A percentile compares a stretch with the other conserved stretches of the same genome.
Conservation (phyloP, 2,888 invertebrate species). For the Brachynemurus nebulosus region DNA sequence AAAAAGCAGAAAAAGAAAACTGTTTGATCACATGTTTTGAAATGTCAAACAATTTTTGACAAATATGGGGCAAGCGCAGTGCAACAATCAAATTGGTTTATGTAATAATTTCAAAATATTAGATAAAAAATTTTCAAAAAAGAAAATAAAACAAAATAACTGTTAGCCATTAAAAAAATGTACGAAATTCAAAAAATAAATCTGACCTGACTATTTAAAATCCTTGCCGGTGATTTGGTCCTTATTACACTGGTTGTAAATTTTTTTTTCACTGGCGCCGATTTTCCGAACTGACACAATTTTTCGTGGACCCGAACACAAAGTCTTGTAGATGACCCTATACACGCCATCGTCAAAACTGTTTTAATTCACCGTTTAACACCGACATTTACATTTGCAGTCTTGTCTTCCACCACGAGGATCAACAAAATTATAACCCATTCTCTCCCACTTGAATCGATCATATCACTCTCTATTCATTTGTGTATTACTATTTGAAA, state of each 20-base stretch:
- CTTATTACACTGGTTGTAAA: conserved; percentile 50
- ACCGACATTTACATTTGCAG: conserved; percentile 14
- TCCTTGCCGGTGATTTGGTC: conserved; percentile 37
- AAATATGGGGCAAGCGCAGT: not conserved
- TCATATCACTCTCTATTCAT: conserved; percentile 6
- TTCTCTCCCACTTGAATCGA: conserved; percentile 7
- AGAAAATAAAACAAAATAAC: too few species aligned
- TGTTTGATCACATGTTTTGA: too few species aligned
- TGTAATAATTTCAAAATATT: too few species aligned
- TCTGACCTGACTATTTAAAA: conserved; percentile 33
- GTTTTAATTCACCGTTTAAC: conserved; percentile 45
- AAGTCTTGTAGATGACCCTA: conserved; percentile 61
- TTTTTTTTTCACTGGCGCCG: conserved; percentile 48
- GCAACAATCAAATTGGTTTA: too few species aligned
- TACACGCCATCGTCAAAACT: conserved; percentile 71
- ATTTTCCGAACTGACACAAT: conserved; percentile 66
- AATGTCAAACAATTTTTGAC: not conserved
- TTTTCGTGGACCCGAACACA: conserved; percentile 69
- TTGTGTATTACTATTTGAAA: too few species aligned
- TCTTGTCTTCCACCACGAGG: conserved; percentile 30
- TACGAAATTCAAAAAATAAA: not conserved
- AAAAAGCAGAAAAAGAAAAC: too few species aligned
- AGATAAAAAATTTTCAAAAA: too few species aligned
- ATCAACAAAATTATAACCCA: conserved; percentile 34
- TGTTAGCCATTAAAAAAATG: too few species aligned